Percentiles rank a stretch among this genome's conserved stretches.
These are phyloP conservation scores for Morinoia aosen DNA, from an alignment of 2,888 invertebrate genomes.

Conservation along the genomic window DNA sequence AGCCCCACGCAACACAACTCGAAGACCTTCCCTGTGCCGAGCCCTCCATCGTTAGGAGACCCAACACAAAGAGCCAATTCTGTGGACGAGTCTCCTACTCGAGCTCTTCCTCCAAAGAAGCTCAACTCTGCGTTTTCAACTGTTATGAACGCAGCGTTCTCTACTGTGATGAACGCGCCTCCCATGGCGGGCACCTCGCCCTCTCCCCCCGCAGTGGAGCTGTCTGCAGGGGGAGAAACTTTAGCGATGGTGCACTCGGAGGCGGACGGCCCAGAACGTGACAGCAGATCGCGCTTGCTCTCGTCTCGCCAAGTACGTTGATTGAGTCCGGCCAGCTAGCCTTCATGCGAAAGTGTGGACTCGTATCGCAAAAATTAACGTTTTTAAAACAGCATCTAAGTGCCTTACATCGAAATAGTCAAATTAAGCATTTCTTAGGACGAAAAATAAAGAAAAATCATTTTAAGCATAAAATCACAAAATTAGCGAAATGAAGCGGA, in stretches of 20 bases:
- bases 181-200: not conserved
- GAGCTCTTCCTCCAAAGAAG: not conserved
- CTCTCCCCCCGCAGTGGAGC: not conserved
- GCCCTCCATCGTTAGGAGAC: not conserved
- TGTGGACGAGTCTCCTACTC: not conserved
- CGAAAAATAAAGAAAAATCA: not conserved
- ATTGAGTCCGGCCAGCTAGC: not conserved
- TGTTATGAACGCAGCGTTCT: conserved; percentile 8
- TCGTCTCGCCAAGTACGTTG: conserved; percentile 6
- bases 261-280: not conserved
- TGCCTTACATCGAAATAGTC: not conserved
- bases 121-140: not conserved
- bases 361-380: not conserved
- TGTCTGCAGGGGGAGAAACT: not conserved
- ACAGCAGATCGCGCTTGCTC: not conserved
- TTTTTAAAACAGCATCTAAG: not conserved
- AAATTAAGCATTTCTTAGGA: not conserved
- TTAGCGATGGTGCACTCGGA: not conserved
- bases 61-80: not conserved
- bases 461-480: not conserved
- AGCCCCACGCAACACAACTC: not conserved
- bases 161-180: not conserved
- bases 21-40: not conserved
- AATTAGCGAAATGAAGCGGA: not conserved
- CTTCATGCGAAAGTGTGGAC: not conserved